Conservation (phyloP, 2,797 vertebrate genomes). For the Xiphorhynchus erythropygius region DNA sequence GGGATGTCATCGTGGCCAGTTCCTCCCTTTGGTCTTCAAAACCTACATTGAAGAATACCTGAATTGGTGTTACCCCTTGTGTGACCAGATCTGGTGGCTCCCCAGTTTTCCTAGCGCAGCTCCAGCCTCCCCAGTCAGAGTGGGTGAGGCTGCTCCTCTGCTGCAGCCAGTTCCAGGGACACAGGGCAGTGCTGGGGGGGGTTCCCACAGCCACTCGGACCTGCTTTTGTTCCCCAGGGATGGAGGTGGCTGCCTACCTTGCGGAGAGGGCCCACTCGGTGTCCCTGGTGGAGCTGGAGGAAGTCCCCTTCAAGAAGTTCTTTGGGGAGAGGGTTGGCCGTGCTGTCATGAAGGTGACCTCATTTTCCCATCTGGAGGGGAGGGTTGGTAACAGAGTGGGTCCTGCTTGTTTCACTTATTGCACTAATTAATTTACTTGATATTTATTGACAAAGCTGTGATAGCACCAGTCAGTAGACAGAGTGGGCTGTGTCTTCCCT, state of each 20-base stretch:
- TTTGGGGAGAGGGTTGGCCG: conserved; percentile 94
- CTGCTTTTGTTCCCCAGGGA: conserved; percentile 78
- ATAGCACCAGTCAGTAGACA: neutral
- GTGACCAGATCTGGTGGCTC: neutral
- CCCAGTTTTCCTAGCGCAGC: neutral
- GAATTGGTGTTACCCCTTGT: neutral
- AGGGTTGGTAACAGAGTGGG: neutral
- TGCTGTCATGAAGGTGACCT: conserved; percentile 91
- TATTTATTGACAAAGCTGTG: neutral
- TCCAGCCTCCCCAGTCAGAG: neutral
- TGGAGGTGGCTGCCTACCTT: conserved; percentile 95
- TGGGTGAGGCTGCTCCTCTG: accelerated
- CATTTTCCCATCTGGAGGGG: accelerated
- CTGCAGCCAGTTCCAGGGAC: accelerated
- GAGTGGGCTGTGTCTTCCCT: neutral
- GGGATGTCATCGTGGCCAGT: neutral
- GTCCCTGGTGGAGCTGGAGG: conserved; percentile 92
- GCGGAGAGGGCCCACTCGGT: conserved; percentile 95
- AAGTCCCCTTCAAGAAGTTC: conserved; percentile 90
- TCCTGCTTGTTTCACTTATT: neutral
- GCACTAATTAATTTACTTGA: neutral
- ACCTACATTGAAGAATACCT: neutral
- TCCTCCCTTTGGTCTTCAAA: neutral
- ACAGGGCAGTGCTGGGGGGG: neutral
- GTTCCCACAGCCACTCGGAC: accelerated